Percentiles rank a stretch among this genome's conserved stretches.
Conservation (phyloP, 2,888 invertebrate genomes). For the Sthenelais limicola region DNA sequence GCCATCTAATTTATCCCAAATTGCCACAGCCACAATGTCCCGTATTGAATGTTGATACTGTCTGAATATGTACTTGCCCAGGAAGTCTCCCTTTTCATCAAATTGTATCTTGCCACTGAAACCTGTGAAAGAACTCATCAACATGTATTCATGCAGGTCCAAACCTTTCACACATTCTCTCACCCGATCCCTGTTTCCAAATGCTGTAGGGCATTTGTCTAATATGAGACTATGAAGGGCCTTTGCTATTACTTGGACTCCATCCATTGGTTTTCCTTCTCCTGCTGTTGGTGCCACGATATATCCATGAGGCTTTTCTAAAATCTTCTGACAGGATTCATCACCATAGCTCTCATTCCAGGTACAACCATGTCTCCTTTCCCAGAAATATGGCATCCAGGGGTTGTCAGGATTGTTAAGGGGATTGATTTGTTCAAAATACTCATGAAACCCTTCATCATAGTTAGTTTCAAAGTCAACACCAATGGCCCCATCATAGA, state of each 20-base stretch:
- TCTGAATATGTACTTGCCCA: constrained; percentile 55
- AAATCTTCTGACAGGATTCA: constrained; percentile 56
- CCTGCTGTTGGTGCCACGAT: too few relatives aligned
- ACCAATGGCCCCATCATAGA: too few relatives aligned
- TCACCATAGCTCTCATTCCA: too few relatives aligned
- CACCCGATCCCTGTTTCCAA: constrained; percentile 34
- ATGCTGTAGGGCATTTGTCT: constrained; percentile 53
- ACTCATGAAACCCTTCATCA: too few relatives aligned
- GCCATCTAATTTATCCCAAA: not conserved
- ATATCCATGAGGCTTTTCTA: too few relatives aligned
- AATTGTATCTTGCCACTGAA: constrained; percentile 57
- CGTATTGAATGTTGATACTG: constrained; percentile 52
- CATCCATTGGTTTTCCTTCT: constrained; percentile 52
- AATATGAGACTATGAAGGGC: constrained; percentile 55
- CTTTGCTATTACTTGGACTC: constrained; percentile 57
- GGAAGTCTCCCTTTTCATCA: constrained; percentile 58
- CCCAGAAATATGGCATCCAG: too few relatives aligned
- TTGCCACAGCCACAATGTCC: not conserved
- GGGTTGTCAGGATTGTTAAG: too few relatives aligned
- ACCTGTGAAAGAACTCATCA: constrained; percentile 56
- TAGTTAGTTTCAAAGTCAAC: too few relatives aligned
- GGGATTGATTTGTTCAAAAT: too few relatives aligned
- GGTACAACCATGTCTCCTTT: too few relatives aligned
- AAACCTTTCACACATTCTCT: constrained; percentile 52
- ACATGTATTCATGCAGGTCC: constrained; percentile 54